A percentile compares a stretch with the other conserved stretches of the same genome.
phyloP scores from a whole-genome alignment of 2,113 vertebrate species.

The Pteronura brasiliensis region DNA sequence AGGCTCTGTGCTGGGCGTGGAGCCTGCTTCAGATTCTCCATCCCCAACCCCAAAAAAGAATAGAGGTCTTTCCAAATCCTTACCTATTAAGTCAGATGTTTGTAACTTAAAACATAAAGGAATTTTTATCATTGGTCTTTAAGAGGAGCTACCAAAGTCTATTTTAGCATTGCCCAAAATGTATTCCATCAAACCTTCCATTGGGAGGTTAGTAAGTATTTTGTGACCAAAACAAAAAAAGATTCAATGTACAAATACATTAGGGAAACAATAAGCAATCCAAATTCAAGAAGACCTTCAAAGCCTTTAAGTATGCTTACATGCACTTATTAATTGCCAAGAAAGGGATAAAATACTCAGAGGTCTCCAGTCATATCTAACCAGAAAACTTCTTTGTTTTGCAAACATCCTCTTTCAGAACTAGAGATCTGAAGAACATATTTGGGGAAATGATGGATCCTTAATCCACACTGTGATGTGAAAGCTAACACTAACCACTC shows the following conservation, averaged over 20 bases:
- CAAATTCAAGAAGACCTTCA: conserved; percentile 32
- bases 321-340: conserved; percentile 26
- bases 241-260: background rate
- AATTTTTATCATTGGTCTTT: background rate
- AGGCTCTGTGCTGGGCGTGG: background rate
- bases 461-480: conserved; percentile 13
- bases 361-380: conserved; percentile 22
- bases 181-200: background rate
- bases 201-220: conserved; percentile 9
- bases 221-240: background rate
- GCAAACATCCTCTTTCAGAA: conserved; percentile 31
- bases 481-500: conserved; percentile 30
- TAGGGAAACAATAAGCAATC: background rate
- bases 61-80: conserved; percentile 27
- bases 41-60: background rate
- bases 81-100: background rate
- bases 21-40: background rate
- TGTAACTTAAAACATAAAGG: conserved; percentile 37
- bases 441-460: conserved; percentile 28
- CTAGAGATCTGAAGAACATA: conserved; percentile 8
- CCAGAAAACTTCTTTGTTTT: background rate
- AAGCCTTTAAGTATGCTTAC: conserved; percentile 7
- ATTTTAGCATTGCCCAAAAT: conserved; percentile 25
- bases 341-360: background rate
- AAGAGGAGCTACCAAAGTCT: background rate